These are phyloP conservation scores for Heteronetta atricapilla DNA, from an alignment of 2,113 vertebrate species.

Conservation along the genomic window DNA sequence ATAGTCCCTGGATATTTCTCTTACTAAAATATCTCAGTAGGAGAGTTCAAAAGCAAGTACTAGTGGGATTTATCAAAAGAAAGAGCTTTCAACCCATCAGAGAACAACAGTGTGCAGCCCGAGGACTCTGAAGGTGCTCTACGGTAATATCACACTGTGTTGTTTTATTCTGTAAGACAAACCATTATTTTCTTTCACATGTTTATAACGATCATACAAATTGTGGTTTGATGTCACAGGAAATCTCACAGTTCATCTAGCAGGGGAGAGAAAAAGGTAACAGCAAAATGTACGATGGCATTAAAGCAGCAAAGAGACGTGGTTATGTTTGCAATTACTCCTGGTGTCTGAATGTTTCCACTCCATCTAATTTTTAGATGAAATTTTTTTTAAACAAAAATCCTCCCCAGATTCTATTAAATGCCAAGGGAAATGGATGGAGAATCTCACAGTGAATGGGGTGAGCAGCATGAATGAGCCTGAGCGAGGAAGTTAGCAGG, in stretches of 20 bases:
- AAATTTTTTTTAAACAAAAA: conserved; percentile 7
- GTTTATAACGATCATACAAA: conserved; percentile 19
- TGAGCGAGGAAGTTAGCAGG: neutral
- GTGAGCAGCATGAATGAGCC: fast-evolving
- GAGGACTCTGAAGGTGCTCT: conserved; percentile 48
- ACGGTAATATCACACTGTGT: conserved; percentile 51
- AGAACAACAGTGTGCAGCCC: conserved; percentile 22
- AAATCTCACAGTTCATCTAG: neutral
- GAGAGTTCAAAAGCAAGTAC: conserved; percentile 24
- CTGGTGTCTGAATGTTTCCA: neutral
- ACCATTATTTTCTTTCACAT: conserved; percentile 43
- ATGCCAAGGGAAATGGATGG: neutral
- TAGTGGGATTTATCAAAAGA: conserved; percentile 25
- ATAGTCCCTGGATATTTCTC: neutral
- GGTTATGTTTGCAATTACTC: conserved; percentile 39
- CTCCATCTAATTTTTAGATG: conserved; percentile 12
- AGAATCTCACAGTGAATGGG: neutral
- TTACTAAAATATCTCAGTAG: neutral
- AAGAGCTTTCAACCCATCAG: conserved; percentile 40
- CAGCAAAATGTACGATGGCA: conserved; percentile 31
- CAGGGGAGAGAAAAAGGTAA: conserved; percentile 35
- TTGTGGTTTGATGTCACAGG: conserved; percentile 31
- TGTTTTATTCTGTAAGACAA: conserved; percentile 56
- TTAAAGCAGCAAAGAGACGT: conserved; percentile 23
- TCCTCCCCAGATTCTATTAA: neutral